A percentile compares a stretch with the other conserved stretches of the same genome.
Conservation (phyloP, 1,140 invertebrate species). For the Galendromus occidentalis region DNA sequence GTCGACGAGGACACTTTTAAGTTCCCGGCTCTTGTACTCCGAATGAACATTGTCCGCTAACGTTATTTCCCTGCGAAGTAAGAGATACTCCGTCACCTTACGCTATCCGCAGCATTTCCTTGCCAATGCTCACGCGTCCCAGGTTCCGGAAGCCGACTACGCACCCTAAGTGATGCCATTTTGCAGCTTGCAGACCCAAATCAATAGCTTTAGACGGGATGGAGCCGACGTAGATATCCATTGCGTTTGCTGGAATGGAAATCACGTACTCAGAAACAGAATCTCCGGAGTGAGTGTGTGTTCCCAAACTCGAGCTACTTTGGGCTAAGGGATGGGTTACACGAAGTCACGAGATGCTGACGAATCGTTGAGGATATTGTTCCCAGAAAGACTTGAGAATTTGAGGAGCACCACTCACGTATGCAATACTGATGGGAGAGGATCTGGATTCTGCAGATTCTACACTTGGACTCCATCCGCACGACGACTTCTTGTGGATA, state of each 20-base stretch:
- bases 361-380: no score
- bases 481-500: constrained; percentile 76
- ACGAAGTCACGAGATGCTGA: no score
- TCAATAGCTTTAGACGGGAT: constrained; percentile 22
- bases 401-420: constrained; percentile 39
- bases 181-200: constrained; percentile 26
- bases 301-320: no score
- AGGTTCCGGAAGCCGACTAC: neutral
- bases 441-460: constrained; percentile 64
- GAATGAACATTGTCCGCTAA: constrained; percentile 58
- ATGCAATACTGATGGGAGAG: constrained; percentile 77
- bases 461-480: constrained; percentile 46
- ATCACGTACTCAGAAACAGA: no score
- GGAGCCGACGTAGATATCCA: constrained; percentile 32
- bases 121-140: neutral
- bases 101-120: no score
- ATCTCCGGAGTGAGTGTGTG: no score
- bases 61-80: constrained; percentile 30
- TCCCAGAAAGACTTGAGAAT: no score
- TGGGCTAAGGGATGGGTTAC: no score
- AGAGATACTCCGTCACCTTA: neutral
- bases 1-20: constrained; percentile 60
- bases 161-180: constrained; percentile 31
- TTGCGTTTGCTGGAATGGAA: constrained; percentile 27
- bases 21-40: constrained; percentile 57